Conservation (phyloP, 2,888 invertebrate genomes). For the Zele albiditarsus region DNA sequence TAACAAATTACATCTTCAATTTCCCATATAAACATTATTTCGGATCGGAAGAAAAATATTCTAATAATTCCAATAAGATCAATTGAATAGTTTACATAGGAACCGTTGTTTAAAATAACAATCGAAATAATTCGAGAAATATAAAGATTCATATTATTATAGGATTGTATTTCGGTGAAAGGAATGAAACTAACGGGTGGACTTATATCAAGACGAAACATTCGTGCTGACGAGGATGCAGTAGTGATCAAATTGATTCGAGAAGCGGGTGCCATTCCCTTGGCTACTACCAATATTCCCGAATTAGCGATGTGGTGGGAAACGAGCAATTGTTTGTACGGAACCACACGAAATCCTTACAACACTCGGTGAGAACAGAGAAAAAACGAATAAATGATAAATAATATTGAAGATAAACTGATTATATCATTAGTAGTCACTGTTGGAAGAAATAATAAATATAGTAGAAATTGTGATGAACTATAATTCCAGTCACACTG, state of each 20-base stretch:
- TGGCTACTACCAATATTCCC: constrained; percentile 93
- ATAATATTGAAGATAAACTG: constrained; percentile 3
- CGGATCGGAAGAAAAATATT: no score
- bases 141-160: not conserved
- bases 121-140: not conserved
- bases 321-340: constrained; percentile 63
- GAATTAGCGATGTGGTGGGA: constrained; percentile 95
- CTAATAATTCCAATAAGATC: no score
- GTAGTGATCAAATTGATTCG: constrained; percentile 82
- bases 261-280: constrained; percentile 89
- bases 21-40: no score
- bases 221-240: constrained; percentile 82
- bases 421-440: no score
- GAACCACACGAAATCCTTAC: constrained; percentile 68
- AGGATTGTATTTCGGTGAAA: constrained; percentile 66
- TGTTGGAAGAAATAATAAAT: not conserved
- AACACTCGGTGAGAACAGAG: constrained; percentile 62
- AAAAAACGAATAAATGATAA: constrained; percentile 26
- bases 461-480: not conserved
- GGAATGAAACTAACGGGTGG: constrained; percentile 89
- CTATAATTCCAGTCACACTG: constrained; percentile 77
- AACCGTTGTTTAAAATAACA: no score
- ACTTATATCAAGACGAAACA: constrained; percentile 80
- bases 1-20: no score
- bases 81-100: no score